These are phyloP conservation scores for Tragelaphus buxtoni DNA, from an alignment of 2,113 vertebrate species.

Conservation along the genomic window DNA sequence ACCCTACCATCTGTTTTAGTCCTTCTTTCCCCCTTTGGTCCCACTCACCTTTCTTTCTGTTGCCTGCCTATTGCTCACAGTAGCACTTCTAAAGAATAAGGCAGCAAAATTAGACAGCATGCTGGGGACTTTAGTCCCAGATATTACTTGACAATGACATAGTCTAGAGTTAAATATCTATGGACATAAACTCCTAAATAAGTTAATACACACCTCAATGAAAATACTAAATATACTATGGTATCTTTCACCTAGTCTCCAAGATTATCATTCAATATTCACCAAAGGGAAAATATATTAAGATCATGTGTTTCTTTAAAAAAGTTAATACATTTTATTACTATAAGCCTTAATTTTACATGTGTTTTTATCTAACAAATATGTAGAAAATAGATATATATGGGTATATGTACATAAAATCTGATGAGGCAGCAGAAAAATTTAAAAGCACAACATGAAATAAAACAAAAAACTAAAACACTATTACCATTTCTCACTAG, in stretches of 20 bases:
- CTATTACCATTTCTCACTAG: neutral
- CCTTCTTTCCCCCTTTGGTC: slow-evolving; percentile 34
- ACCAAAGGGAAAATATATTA: slow-evolving; percentile 9
- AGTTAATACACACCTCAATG: neutral
- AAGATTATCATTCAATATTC: neutral
- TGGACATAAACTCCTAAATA: neutral
- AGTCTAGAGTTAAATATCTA: slow-evolving; percentile 34
- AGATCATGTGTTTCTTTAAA: neutral
- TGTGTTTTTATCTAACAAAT: slow-evolving; percentile 19
- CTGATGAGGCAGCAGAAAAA: neutral
- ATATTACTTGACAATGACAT: neutral
- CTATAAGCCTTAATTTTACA: neutral
- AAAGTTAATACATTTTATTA: slow-evolving; percentile 23
- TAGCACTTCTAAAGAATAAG: slow-evolving; percentile 71
- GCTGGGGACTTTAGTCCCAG: neutral
- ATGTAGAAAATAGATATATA: neutral
- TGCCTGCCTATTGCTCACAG: slow-evolving; percentile 70
- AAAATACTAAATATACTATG: slow-evolving; percentile 5
- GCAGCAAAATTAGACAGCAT: slow-evolving; percentile 37
- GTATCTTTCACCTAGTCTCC: neutral
- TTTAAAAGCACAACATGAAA: neutral
- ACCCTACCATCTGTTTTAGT: slow-evolving; percentile 73
- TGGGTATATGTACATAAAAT: neutral
- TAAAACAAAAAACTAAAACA: neutral
- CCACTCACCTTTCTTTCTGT: slow-evolving; percentile 73